Conservation (phyloP, 2,888 invertebrate species). For the Pediacus dermestoides region DNA sequence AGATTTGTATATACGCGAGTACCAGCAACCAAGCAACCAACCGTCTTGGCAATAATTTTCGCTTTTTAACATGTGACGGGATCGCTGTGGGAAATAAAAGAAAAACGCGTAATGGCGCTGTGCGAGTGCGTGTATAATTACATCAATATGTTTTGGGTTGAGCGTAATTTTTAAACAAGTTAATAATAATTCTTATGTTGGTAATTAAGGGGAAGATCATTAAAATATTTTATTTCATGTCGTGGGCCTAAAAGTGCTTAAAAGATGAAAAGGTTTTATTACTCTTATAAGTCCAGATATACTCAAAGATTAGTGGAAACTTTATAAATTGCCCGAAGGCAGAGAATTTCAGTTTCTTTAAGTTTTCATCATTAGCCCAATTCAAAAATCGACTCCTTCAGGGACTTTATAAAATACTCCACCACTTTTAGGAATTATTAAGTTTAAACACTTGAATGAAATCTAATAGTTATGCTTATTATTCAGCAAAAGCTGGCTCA, state of each 20-base stretch:
- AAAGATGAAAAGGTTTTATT: conserved; percentile 36
- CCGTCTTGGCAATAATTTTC: too few relatives aligned
- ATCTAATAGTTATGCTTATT: conserved; percentile 16
- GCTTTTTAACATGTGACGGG: too few relatives aligned
- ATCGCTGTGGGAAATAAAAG: too few relatives aligned
- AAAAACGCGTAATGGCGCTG: too few relatives aligned
- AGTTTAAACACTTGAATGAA: conserved; percentile 15
- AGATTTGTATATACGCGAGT: too few relatives aligned
- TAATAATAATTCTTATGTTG: too few relatives aligned
- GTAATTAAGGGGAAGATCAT: conserved; percentile 27
- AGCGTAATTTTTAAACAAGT: too few relatives aligned
- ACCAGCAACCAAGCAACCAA: too few relatives aligned
- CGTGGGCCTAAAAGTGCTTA: conserved; percentile 31
- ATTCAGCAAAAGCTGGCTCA: too few relatives aligned
- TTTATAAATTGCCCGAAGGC: conserved; percentile 40
- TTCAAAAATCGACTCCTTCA: conserved; percentile 34
- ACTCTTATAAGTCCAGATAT: conserved; percentile 43
- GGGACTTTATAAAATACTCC: conserved; percentile 24
- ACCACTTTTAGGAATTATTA: conserved; percentile 17
- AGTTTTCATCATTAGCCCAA: conserved; percentile 39
- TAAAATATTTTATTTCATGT: conserved; percentile 33
- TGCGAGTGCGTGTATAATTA: too few relatives aligned
- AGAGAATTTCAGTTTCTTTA: conserved; percentile 34
- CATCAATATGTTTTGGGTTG: too few relatives aligned
- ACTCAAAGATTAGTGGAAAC: conserved; percentile 42